A percentile compares a stretch with the other conserved stretches of the same genome.
These are phyloP conservation scores for Drosophila sturtevanti DNA, from an alignment of 1,140 invertebrate species.

Conservation along the genomic window DNA sequence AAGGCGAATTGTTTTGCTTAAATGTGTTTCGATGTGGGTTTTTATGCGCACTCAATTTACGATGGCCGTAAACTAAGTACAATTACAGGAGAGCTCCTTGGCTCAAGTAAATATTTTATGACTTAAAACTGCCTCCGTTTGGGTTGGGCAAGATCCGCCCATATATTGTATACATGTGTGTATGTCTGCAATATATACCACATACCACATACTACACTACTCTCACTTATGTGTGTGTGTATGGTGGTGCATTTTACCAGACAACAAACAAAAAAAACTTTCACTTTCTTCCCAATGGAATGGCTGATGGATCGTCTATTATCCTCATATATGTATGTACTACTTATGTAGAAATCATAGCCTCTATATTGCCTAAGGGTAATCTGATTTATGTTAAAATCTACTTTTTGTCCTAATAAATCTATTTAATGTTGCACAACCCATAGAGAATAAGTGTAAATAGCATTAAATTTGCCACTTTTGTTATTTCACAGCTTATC, in stretches of 20 bases:
- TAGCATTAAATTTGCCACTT: neutral
- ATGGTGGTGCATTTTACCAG: neutral
- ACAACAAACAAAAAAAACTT: conserved; percentile 20
- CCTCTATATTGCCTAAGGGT: conserved; percentile 31
- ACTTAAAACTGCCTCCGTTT: conserved; percentile 41
- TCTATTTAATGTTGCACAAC: conserved; percentile 46
- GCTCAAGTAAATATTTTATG: conserved; percentile 57
- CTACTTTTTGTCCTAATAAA: conserved; percentile 51
- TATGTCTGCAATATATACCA: too few species aligned
- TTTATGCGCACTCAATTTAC: conserved; percentile 60
- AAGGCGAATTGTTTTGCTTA: conserved; percentile 36
- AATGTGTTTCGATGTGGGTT: conserved; percentile 52
- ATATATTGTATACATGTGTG: neutral
- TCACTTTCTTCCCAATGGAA: conserved; percentile 14
- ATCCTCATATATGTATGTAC: neutral
- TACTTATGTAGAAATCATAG: conserved; percentile 35
- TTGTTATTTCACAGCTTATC: conserved; percentile 3
- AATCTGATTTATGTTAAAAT: conserved; percentile 61
- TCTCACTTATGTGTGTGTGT: too few species aligned
- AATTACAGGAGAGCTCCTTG: conserved; percentile 36
- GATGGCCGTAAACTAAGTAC: conserved; percentile 54
- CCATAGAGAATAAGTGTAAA: conserved; percentile 1
- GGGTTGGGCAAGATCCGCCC: neutral
- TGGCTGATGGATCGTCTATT: conserved; percentile 40
- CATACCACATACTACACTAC: too few species aligned